Conservation (phyloP, 2,797 vertebrate species). For the Coregonus ussuriensis region DNA sequence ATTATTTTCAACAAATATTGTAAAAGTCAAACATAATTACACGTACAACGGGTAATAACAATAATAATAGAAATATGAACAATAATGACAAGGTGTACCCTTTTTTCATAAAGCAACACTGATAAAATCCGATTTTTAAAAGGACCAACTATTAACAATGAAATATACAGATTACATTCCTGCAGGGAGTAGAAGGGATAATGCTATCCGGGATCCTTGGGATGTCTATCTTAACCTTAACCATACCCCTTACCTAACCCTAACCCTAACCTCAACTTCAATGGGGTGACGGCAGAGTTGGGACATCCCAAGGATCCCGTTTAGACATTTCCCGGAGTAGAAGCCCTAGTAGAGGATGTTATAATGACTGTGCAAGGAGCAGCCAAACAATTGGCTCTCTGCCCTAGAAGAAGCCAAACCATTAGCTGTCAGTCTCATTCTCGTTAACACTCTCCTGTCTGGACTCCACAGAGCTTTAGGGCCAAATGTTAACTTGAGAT, state of each 20-base stretch:
- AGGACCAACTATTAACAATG: slow-evolving; percentile 70
- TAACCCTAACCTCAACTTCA: too few species aligned
- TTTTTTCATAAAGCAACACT: slow-evolving; percentile 71
- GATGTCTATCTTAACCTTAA: too few species aligned
- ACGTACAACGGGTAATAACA: slow-evolving; percentile 41
- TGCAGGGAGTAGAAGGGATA: slow-evolving; percentile 41
- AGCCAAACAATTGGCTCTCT: slow-evolving; percentile 27
- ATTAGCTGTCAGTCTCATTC: slow-evolving; percentile 11
- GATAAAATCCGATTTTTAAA: slow-evolving; percentile 65
- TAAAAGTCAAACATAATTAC: slow-evolving; percentile 45
- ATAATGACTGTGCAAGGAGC: slow-evolving; percentile 43
- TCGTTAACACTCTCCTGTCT: background rate
- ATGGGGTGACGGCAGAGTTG: too few species aligned
- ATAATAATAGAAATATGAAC: slow-evolving; percentile 26
- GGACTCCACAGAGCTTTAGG: background rate
- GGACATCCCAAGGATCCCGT: too few species aligned
- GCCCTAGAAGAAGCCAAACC: slow-evolving; percentile 35
- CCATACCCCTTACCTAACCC: too few species aligned
- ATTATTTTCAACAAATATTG: slow-evolving; percentile 44
- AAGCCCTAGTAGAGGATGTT: slow-evolving; percentile 45
- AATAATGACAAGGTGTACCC: slow-evolving; percentile 44
- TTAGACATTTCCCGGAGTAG: slow-evolving; percentile 43
- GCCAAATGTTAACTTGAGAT: background rate
- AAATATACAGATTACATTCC: slow-evolving; percentile 79
- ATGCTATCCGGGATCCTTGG: too few species aligned